Conservation (phyloP, 2,797 vertebrate species). For the Streptopelia turtur region DNA sequence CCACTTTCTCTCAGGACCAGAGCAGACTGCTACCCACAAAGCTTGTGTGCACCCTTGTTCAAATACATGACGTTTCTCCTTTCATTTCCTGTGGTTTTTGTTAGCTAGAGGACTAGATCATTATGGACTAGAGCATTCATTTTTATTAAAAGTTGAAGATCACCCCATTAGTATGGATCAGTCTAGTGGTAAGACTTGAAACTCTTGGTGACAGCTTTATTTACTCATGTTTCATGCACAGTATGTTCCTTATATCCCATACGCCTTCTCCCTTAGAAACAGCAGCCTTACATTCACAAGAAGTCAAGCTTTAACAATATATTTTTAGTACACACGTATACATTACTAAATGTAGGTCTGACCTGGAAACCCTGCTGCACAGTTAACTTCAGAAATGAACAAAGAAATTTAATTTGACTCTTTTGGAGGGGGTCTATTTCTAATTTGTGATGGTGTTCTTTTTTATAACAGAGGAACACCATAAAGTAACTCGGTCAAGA, state of each 20-base stretch:
- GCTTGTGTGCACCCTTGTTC: background rate
- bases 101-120: background rate
- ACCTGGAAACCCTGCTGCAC: background rate
- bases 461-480: background rate
- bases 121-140: background rate
- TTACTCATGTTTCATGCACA: constrained; percentile 35
- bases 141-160: constrained; percentile 29
- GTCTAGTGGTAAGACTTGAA: background rate
- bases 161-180: background rate
- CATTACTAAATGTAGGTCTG: background rate
- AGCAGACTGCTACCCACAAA: background rate
- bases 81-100: background rate
- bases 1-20: background rate
- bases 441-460: background rate
- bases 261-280: constrained; percentile 2
- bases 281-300: background rate
- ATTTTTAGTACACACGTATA: background rate
- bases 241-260: constrained; percentile 26
- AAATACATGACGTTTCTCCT: background rate
- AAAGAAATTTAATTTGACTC: background rate
- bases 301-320: background rate
- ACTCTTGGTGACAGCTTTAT: constrained; percentile 15
- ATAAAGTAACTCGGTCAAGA: background rate
- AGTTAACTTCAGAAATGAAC: background rate
- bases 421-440: background rate